Evolutionary conservation across 2,797 vertebrate genomes (phyloP), one percentile per base, ranked within the genome.

Genomic region (Momotus momota): DNA sequence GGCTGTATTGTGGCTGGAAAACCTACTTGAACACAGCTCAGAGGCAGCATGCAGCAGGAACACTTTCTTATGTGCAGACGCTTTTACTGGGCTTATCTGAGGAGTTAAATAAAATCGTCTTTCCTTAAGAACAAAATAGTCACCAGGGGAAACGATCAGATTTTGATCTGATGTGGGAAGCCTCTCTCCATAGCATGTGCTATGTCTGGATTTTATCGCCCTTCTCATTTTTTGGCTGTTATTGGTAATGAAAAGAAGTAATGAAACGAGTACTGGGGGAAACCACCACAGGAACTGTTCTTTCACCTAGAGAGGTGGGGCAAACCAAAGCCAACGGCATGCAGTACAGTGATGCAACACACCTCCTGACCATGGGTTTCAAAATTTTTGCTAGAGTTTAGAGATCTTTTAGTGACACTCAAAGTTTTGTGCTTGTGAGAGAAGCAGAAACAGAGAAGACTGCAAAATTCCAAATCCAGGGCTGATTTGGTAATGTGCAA

Each of bases 31-130:
- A 41, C 22, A 38, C 2, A 9, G n/a, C 0, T 0, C 23, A 64
- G 71, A 69, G 49, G 64, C 66, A 82, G 40, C 82, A 77, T 23
- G 65, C 72, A 60, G 25, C 61, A 57, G 40, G 11, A 86, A 33
- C 6, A 2, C 35, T 41, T 71, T 57, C 25, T 25, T 25, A 49
- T 0, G 1, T 66, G 84, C 35, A 40, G 35, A 35, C 7, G 10
- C 38, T 71, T 55, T 61, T 66, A 49, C n/a, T n/a, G 52, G 35
- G 74, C 41, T 75, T 61, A 27, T 27, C 52, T 65, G 25, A 10
- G 52, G 65, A 51, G 70, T 72, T 65, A 82, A 95, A 94, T 97
- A 94, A 94, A 95, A 19, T 21, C 7, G 15, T 66, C 9, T 51
- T 70, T 85, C 35, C 35, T 48, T 77, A 74, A 73, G 33, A 40